Conservation (phyloP, 1,140 invertebrate species). For the Hyposmocoma kahamanoa region DNA sequence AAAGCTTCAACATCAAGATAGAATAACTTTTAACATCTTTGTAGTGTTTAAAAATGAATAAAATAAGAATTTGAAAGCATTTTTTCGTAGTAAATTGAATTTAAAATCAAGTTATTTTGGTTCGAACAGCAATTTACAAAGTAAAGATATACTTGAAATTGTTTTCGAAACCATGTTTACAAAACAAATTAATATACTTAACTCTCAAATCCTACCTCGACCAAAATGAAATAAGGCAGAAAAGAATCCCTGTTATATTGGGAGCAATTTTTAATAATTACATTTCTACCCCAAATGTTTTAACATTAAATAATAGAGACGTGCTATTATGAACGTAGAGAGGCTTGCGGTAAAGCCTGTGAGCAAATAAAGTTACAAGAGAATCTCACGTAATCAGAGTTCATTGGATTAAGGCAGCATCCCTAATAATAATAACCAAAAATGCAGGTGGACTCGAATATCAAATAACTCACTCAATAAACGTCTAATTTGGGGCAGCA, state of each 20-base stretch:
- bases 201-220: neutral
- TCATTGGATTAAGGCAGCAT: constrained; percentile 66
- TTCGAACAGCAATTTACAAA: too few species aligned
- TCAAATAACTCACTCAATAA: constrained; percentile 71
- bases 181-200: neutral
- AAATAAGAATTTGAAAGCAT: too few species aligned
- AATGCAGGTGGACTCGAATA: constrained; percentile 60
- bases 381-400: constrained; percentile 63
- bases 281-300: constrained; percentile 47
- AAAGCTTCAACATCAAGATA: too few species aligned
- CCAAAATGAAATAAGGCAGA: constrained; percentile 5
- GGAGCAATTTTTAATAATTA: constrained; percentile 71
- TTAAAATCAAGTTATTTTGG: too few species aligned
- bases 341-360: constrained; percentile 48
- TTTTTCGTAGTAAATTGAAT: neutral
- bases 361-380: constrained; percentile 59
- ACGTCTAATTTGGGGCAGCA: constrained; percentile 53
- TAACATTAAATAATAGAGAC: constrained; percentile 42
- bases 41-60: too few species aligned
- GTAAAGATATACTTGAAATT: too few species aligned
- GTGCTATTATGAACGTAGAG: constrained; percentile 49
- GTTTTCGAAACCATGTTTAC: too few species aligned
- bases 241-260: constrained; percentile 44
- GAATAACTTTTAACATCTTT: too few species aligned
- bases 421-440: constrained; percentile 70